Base-by-base conservation (phyloP, 2,888 invertebrate genomes). In the Heteropelma amictum region DNA sequence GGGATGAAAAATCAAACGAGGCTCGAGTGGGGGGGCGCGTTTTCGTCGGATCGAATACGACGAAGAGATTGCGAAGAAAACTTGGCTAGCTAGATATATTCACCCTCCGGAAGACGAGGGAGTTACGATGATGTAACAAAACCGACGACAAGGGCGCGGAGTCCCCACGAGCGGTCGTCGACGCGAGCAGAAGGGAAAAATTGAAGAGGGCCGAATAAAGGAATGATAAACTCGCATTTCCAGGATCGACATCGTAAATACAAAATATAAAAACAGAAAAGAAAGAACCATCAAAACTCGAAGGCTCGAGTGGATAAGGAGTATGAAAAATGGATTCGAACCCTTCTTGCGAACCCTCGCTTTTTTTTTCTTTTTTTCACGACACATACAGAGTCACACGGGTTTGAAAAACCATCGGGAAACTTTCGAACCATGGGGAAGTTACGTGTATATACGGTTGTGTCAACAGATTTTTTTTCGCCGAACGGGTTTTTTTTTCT, bases 361-460 rank as follows among this genome's bases (percentile, higher is more conserved):
- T 40, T 17, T 33, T 38, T 38, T 5, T 35, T 28, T 7, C 19
- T 51, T 17, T n/a, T 19, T 54, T 67, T 72, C 65, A 54, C 53
- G 60, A 65, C 64, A 49, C 26, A 10, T 40, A 10, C 56, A 47
- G 28, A n/a, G n/a, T n/a, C n/a, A n/a, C n/a, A n/a, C n/a, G n/a
- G 38, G 23, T 63, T 63, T 7, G 38, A 3, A 49, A 47, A 47
- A 26, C 47, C 54, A 47, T 70, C 47, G 47, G 10, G 35, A 38
- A 63, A 38, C 14, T 56, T 71, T 17, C 30, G 7, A 23, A 10
- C 33, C 33, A 8, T 33, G 14, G 14, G 6, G 12, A 3, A 40
- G 14, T 14, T 40, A 14, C 12, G n/a, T n/a, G n/a, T n/a, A n/a
- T n/a, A n/a, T n/a, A n/a, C n/a, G n/a, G n/a, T n/a, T n/a, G n/a